These are phyloP conservation scores for Sinosuthora webbiana DNA, from an alignment of 2,113 vertebrate genomes.

Conservation along the genomic window DNA sequence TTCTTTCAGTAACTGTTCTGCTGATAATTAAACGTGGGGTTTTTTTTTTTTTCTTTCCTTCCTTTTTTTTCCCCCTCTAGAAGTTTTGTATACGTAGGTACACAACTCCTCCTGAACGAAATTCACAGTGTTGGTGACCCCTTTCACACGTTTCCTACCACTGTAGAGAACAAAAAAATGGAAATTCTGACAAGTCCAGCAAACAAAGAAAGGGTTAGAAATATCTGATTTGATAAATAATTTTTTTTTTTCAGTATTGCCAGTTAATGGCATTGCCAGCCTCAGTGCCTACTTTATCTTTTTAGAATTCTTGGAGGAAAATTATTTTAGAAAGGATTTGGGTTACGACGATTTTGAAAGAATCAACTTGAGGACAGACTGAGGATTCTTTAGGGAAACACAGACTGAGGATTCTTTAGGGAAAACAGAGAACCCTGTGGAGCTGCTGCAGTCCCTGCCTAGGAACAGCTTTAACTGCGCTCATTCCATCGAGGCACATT, in stretches of 20 bases:
- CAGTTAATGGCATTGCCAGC: background rate
- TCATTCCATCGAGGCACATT: background rate
- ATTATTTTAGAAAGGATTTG: background rate
- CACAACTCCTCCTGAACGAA: background rate
- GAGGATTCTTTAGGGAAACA: background rate
- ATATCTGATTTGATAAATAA: background rate
- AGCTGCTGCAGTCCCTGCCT: background rate
- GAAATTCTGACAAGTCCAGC: background rate
- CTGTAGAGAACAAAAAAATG: background rate
- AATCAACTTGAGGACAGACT: background rate
- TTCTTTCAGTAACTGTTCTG: background rate
- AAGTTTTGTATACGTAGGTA: background rate
- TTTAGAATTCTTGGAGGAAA: background rate
- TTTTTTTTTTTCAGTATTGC: background rate
- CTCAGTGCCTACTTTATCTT: background rate
- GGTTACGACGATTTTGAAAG: background rate
- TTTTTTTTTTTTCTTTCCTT: too few relatives aligned
- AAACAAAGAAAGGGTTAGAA: background rate
- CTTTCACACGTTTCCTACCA: background rate
- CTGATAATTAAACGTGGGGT: background rate
- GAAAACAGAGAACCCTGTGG: background rate
- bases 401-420: background rate
- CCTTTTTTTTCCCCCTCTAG: rapidly evolving
- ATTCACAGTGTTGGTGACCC: background rate
- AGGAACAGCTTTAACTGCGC: background rate